These are phyloP conservation scores for Erebia palarica DNA, from an alignment of 2,888 invertebrate genomes.

Conservation along the genomic window DNA sequence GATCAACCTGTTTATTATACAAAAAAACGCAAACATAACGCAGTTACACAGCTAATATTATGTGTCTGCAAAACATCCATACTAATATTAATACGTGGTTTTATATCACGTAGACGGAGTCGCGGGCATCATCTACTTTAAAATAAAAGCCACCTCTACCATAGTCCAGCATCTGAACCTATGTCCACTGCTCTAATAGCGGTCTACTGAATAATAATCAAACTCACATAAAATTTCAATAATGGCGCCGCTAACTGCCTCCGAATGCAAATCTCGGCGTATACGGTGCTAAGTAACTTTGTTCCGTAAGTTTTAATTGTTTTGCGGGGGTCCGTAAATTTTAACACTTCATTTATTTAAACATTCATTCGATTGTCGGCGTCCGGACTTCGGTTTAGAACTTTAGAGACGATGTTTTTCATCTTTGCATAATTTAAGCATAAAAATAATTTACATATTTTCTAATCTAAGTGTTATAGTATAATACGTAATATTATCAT, in stretches of 20 bases:
- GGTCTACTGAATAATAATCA: slow-evolving; percentile 82
- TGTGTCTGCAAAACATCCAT: no score
- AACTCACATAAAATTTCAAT: slow-evolving; percentile 82
- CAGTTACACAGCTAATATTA: no score
- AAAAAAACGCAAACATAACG: no score
- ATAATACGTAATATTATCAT: background rate
- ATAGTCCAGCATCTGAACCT: slow-evolving; percentile 52
- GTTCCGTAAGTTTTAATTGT: slow-evolving; percentile 59
- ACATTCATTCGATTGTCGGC: slow-evolving; percentile 23
- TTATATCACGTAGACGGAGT: no score
- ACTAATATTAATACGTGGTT: no score
- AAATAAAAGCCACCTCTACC: slow-evolving; percentile 50
- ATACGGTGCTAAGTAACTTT: slow-evolving; percentile 42
- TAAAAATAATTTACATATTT: background rate
- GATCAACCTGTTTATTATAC: no score
- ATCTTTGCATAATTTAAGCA: slow-evolving; percentile 1
- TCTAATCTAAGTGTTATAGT: background rate
- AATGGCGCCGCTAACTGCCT: slow-evolving; percentile 71
- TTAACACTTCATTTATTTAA: slow-evolving; percentile 48
- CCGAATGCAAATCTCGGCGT: slow-evolving; percentile 66
- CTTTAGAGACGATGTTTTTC: background rate
- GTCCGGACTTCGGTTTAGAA: background rate
- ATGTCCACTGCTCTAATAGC: slow-evolving; percentile 78
- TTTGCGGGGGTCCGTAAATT: slow-evolving; percentile 35
- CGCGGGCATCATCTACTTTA: no score